A percentile compares a stretch with the other conserved stretches of the same genome.
These are phyloP conservation scores for Penaeus indicus DNA, from an alignment of 1,140 invertebrate species.

Conservation along the genomic window DNA sequence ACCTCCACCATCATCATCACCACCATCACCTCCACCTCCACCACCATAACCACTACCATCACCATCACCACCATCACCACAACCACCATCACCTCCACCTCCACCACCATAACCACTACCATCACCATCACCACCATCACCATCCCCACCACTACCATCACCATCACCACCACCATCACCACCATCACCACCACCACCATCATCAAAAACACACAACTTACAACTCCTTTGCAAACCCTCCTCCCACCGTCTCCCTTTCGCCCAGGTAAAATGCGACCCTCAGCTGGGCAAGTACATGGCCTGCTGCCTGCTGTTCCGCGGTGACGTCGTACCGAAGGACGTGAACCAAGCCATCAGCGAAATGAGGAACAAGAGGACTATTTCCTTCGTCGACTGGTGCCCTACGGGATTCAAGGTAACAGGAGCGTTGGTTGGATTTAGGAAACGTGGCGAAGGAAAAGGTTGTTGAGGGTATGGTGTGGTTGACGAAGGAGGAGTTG, in stretches of 20 bases:
- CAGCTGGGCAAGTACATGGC: slow-evolving; percentile 73
- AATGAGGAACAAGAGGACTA: slow-evolving; percentile 51
- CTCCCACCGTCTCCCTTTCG: not conserved
- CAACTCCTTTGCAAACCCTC: not conserved
- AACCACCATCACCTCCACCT: no score
- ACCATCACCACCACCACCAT: not conserved
- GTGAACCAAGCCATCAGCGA: slow-evolving; percentile 67
- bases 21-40: no score
- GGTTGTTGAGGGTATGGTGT: no score
- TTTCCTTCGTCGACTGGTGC: slow-evolving; percentile 51
- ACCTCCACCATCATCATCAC: no score
- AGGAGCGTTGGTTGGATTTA: no score
- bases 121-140: not conserved
- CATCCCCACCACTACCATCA: not conserved
- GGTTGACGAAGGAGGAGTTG: no score
- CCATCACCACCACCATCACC: not conserved
- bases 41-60: no score
- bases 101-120: no score
- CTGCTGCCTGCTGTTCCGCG: slow-evolving; percentile 68
- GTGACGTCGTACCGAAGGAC: slow-evolving; percentile 70
- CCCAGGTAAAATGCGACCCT: slow-evolving; percentile 84
- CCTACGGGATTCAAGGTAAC: slow-evolving; percentile 72
- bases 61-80: no score
- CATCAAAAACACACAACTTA: not conserved
- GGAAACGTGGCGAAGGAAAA: slow-evolving; percentile 60